These are phyloP conservation scores for Karalla daura DNA, from an alignment of 2,797 vertebrate genomes.

Conservation along the genomic window DNA sequence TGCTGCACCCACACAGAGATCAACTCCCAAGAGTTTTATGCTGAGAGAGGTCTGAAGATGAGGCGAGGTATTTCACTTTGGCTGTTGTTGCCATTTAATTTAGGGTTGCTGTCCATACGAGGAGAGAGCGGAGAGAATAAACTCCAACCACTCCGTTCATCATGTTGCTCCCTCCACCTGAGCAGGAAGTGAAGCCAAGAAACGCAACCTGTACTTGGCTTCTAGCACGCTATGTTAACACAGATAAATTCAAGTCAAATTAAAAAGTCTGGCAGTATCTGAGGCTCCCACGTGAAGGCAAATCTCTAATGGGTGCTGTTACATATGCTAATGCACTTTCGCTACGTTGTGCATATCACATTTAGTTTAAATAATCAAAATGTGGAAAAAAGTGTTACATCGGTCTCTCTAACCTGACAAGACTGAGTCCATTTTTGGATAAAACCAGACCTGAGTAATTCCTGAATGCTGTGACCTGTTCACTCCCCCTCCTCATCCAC, in stretches of 20 bases:
- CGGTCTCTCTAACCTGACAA: conserved; percentile 44
- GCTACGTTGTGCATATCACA: conserved; percentile 8
- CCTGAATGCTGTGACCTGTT: conserved; percentile 30
- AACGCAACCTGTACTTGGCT: conserved; percentile 24
- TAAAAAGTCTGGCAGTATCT: neutral
- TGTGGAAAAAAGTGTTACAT: conserved; percentile 45
- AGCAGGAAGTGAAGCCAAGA: conserved; percentile 6
- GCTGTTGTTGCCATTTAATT: conserved; percentile 52
- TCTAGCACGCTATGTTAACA: conserved; percentile 9
- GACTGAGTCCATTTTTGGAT: conserved; percentile 38
- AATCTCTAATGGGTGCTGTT: conserved; percentile 20
- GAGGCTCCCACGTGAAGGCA: conserved; percentile 1
- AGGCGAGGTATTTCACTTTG: conserved; percentile 46
- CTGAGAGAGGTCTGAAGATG: conserved; percentile 48
- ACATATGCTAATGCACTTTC: conserved; percentile 9
- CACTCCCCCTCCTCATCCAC: conserved; percentile 29
- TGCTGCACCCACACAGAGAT: conserved; percentile 64
- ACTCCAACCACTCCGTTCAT: conserved; percentile 27
- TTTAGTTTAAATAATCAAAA: conserved; percentile 42
- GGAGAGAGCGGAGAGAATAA: conserved; percentile 18
- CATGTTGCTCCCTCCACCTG: conserved; percentile 17
- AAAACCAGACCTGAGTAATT: conserved; percentile 39
- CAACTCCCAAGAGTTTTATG: conserved; percentile 55
- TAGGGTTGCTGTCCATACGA: conserved; percentile 18
- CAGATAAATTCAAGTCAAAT: conserved; percentile 18